These are phyloP conservation scores for Epizoanthus illoricatus DNA, from an alignment of 92 coral and sea anemone genomes.

Conservation along the genomic window DNA sequence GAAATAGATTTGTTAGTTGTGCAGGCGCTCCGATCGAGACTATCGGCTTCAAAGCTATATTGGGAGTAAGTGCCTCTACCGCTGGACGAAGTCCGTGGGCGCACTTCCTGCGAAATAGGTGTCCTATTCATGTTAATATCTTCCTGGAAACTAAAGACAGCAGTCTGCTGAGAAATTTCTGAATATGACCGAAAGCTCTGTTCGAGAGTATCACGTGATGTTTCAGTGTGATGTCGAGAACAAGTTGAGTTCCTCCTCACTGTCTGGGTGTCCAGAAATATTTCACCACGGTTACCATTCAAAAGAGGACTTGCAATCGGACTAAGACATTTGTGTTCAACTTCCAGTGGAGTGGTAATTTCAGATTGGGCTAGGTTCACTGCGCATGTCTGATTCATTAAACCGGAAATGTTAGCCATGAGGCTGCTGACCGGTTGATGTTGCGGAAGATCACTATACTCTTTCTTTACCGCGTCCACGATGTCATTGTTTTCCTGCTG, in stretches of 20 bases:
- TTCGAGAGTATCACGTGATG: constrained; percentile 16
- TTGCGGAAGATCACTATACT: constrained; percentile 83
- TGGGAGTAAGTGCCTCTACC: constrained; percentile 52
- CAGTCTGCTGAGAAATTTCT: not conserved
- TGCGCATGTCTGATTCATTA: constrained; percentile 48
- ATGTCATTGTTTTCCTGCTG: constrained; percentile 97
- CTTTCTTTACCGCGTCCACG: constrained; percentile 83
- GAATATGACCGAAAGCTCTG: not conserved
- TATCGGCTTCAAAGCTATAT: constrained; percentile 45
- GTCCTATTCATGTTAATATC: not conserved
- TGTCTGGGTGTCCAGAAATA: no score
- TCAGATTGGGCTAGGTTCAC: constrained; percentile 25
- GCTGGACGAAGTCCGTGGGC: constrained; percentile 43
- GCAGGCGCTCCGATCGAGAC: constrained; percentile 29
- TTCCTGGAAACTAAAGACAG: not conserved
- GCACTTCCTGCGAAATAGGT: not conserved
- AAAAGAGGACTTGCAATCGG: constrained; percentile 40
- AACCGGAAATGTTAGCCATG: constrained; percentile 41
- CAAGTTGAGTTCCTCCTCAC: not conserved
- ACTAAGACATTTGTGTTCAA: constrained; percentile 67
- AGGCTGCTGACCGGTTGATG: constrained; percentile 72
- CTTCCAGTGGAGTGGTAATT: constrained; percentile 42
- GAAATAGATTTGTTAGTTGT: not conserved
- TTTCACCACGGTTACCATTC: not conserved
- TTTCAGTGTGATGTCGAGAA: not conserved